Evolutionary conservation across 2,888 invertebrate species (phyloP), one percentile per base, ranked within the genome.

Genomic region (Sturmia bella): DNA sequence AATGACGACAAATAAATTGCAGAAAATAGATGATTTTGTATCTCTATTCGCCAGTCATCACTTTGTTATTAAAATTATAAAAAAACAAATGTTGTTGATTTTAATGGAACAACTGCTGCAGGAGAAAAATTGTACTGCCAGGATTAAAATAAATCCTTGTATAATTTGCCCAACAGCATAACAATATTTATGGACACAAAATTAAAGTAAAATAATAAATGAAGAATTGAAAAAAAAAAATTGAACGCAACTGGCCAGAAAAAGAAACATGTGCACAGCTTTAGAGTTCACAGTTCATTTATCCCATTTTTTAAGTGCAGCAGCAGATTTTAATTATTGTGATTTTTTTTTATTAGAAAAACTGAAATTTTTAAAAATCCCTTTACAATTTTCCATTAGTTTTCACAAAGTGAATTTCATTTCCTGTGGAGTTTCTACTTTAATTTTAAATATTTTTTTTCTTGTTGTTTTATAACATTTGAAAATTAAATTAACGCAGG

Each of bases 61-160:
- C 45, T 48, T 15, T 48, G 45, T 45, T 21, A 61, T 63, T 41
- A 27, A 72, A 61, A 72, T 50, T 7, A 24, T 15, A 39, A 21
- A 9, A 13, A 59, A 39, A 39, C 15, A 12, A 21, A 15, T 17
- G 37, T 48, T 69, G 1, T 32, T 45, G 13, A 21, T 48, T 7
- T 13, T 27, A 27, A 9, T 6, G 13, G 7, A 5, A n/a, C 12
- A 68, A 52, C 4, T 13, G 48, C 56, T 69, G 68, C 17, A 24
- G 32, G 43, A 6, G 6, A 64, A 15, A 45, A 45, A 64, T 64
- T 56, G 37, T 24, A 21, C 9, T 21, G 32, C 9, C 19, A 32
- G 54, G 37, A 63, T 73, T 73, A 73, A 13, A 45, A 56, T 24
- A 56, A 64, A 64, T 54, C 72, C 61, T 61, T 52, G 21, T 39